A percentile compares a stretch with the other conserved stretches of the same genome.
Conservation (phyloP, 1,140 invertebrate genomes). For the Aphelenchoides besseyi region DNA sequence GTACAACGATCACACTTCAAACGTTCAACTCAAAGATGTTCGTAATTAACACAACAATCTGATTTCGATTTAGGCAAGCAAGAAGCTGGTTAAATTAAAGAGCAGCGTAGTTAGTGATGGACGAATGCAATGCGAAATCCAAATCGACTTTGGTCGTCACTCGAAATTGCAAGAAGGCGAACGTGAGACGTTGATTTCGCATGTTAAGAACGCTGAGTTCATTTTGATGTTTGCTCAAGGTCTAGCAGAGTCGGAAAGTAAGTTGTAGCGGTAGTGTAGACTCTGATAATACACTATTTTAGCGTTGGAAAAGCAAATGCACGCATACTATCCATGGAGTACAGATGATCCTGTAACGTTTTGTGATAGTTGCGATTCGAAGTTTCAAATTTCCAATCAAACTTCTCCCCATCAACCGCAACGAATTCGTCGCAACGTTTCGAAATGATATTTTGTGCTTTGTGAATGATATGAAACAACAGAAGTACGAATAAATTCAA, state of each 20-base stretch:
- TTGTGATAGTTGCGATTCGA: conserved; percentile 6
- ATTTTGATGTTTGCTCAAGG: conserved; percentile 24
- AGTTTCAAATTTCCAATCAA: conserved; percentile 4
- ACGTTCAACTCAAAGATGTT: conserved; percentile 33
- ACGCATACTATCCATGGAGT: conserved; percentile 21
- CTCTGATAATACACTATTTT: conserved; percentile 11
- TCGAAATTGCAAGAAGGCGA: conserved; percentile 18
- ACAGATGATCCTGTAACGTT: conserved; percentile 21
- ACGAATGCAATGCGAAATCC: conserved; percentile 19
- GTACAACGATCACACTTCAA: conserved; percentile 34
- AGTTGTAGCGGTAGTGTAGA: not conserved
- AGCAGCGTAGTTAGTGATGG: not conserved
- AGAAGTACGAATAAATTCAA: not conserved
- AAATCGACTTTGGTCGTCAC: not conserved
- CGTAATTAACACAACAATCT: not conserved
- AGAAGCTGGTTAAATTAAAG: conserved; percentile 28
- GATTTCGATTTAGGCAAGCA: conserved; percentile 24
- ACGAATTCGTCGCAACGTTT: conserved; percentile 1
- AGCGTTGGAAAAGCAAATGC: conserved; percentile 26
- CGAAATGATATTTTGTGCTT: not conserved
- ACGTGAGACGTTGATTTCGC: conserved; percentile 12
- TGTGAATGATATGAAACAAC: not conserved
- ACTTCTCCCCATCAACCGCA: conserved; percentile 7
- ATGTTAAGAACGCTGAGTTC: conserved; percentile 12
- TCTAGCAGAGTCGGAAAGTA: conserved; percentile 21